Percentiles rank a stretch among this genome's conserved stretches.
phyloP scores from a whole-genome alignment of 37 sponge, comb jelly and placozoan genomes.

The Cladorhizidae sp. region DNA sequence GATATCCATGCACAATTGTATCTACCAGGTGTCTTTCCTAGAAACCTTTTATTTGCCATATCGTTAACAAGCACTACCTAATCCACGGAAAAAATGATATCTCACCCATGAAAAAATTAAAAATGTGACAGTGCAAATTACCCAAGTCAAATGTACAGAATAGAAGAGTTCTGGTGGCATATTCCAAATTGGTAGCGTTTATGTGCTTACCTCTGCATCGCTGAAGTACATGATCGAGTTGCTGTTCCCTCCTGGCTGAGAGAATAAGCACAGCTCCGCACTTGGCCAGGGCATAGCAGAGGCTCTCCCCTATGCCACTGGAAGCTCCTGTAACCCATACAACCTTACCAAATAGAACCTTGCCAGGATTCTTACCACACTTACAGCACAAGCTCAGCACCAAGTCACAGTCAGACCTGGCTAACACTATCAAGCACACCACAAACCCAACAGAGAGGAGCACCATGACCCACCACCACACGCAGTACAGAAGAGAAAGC shows the following conservation, averaged over 20 bases:
- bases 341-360: conserved; percentile 73
- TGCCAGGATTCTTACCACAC: conserved; percentile 35
- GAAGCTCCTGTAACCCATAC: conserved; percentile 97
- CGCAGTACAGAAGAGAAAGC: background rate
- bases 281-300: conserved; percentile 75
- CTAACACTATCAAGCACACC: background rate
- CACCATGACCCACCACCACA: background rate
- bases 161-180: too few relatives aligned
- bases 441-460: background rate
- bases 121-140: too few relatives aligned
- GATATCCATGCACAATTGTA: too few relatives aligned
- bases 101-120: too few relatives aligned
- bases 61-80: too few relatives aligned
- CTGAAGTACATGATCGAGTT: conserved; percentile 74
- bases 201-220: conserved; percentile 77
- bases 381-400: conserved; percentile 28
- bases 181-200: too few relatives aligned
- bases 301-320: conserved; percentile 86
- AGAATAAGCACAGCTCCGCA: conserved; percentile 81
- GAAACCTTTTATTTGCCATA: too few relatives aligned
- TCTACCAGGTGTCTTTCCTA: too few relatives aligned
- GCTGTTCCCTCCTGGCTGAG: conserved; percentile 82
- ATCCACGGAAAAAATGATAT: too few relatives aligned
- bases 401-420: conserved; percentile 65
- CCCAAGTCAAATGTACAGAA: too few relatives aligned